Base-by-base conservation (phyloP, 2,888 invertebrate species). In the Athalia cordata region DNA sequence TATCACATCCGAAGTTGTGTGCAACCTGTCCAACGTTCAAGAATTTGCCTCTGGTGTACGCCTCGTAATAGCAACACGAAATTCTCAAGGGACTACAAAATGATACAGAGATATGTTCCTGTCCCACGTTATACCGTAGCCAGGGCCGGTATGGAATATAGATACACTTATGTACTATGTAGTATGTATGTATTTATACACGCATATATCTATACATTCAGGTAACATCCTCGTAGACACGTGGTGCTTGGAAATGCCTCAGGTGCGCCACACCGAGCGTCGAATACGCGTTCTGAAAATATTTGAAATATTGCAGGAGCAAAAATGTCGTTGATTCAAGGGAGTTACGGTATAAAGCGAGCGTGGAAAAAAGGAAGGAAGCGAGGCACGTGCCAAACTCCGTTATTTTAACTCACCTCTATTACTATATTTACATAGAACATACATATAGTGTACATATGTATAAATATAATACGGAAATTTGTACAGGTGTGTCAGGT, bases 311-410 rank as follows among this genome's bases (percentile, higher is more conserved):
- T 7, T 1, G 11, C 5, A 47, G 72, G 43, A 47, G 47, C 4
- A 59, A 47, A 13, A 57, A 59, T 57, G 72, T 72, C 72, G 43
- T 47, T 59, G 50, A 68, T 68, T 68, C 55, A 43, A 15, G 43
- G 11, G 68, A 66, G 66, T 66, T 66, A 66, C 13, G 68, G 68
- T 52, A 52, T 68, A 68, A 68, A 55, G 55, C 8, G 29, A 29
- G 29, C 29, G 29, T 1, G 29, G 29, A 2, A 29, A 29, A 29
- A 29, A 29, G 29, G 29, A 55, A n/a, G 47, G 45, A 59, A 47
- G n/a, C 72, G 15, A 45, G 45, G 57, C 57, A 72, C 72, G 72
- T 59, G 72, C 57, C 59, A 59, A 59, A 72, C 72, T 72, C 72
- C 72, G 59, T 72, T 72, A 59, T 72, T 72, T 59, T 13, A 72